Conservation (phyloP, 2,113 vertebrate genomes). For the Cyanoderma ruficeps region DNA sequence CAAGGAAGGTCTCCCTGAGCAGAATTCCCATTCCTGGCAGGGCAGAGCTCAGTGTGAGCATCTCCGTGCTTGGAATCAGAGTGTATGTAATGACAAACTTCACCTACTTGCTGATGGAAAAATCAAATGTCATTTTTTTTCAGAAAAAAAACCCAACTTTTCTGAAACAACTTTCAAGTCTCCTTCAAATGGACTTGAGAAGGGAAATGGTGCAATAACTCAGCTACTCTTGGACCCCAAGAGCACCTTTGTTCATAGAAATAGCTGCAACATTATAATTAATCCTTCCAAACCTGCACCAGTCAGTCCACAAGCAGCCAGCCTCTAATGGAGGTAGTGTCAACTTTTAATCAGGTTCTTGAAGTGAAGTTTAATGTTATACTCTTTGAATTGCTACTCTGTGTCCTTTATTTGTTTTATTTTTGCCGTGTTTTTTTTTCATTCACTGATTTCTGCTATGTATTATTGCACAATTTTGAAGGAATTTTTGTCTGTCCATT, state of each 20-base stretch:
- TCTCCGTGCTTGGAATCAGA: background rate
- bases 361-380: constrained; percentile 47
- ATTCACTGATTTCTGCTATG: constrained; percentile 62
- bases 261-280: background rate
- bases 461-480: constrained; percentile 73
- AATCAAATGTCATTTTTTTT: background rate
- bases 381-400: constrained; percentile 44
- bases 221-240: background rate
- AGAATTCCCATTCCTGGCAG: background rate
- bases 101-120: background rate
- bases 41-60: background rate
- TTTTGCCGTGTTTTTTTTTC: background rate
- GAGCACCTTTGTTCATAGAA: background rate
- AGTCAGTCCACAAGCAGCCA: background rate
- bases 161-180: background rate
- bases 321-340: background rate
- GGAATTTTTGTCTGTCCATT: constrained; percentile 67
- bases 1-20: background rate
- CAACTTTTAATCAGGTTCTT: constrained; percentile 44
- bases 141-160: background rate
- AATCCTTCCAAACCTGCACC: background rate
- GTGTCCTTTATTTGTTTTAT: background rate
- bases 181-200: constrained; percentile 51
- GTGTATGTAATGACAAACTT: background rate
- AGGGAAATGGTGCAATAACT: background rate